Conservation (phyloP, 2,888 invertebrate species). For the Zeuzera pyrina region DNA sequence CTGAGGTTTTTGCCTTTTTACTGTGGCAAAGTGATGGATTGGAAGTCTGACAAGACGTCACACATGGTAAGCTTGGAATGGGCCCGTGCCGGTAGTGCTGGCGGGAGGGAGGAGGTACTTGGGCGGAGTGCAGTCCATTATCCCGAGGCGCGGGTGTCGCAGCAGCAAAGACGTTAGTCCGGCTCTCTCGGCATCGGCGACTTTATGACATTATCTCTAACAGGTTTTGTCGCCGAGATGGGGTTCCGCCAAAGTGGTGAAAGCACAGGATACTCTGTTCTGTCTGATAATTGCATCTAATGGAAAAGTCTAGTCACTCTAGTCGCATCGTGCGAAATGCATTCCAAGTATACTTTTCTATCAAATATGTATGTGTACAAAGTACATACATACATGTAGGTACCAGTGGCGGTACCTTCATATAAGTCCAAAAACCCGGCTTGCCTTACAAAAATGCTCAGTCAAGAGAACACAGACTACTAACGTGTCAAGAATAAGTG, state of each 20-base stretch:
- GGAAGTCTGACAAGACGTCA: too few relatives aligned
- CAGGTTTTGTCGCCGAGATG: conserved; percentile 54
- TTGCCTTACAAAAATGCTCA: too few relatives aligned
- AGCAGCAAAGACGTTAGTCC: conserved; percentile 67
- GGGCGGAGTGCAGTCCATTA: conserved; percentile 43
- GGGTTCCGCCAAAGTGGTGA: conserved; percentile 37
- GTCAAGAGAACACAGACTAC: too few relatives aligned
- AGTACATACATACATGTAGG: too few relatives aligned
- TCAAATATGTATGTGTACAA: conserved; percentile 62
- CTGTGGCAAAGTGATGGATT: too few relatives aligned
- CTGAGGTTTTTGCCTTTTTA: too few relatives aligned
- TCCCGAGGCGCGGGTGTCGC: conserved; percentile 55
- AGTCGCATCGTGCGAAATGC: conserved; percentile 64
- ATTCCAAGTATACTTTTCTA: conserved; percentile 65
- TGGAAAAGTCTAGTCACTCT: conserved; percentile 72
- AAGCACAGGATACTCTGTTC: conserved; percentile 59
- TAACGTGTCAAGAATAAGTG: too few relatives aligned
- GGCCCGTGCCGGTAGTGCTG: conserved; percentile 3
- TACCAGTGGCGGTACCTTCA: too few relatives aligned
- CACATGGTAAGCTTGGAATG: too few relatives aligned
- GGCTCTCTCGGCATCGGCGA: conserved; percentile 63
- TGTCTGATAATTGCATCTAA: conserved; percentile 70
- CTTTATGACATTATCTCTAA: conserved; percentile 72
- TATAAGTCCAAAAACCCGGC: too few relatives aligned
- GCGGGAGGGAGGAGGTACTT: conserved; percentile 15